Evolutionary conservation across 2,888 invertebrate species (phyloP).

Genomic region (Phalera bucephala): DNA sequence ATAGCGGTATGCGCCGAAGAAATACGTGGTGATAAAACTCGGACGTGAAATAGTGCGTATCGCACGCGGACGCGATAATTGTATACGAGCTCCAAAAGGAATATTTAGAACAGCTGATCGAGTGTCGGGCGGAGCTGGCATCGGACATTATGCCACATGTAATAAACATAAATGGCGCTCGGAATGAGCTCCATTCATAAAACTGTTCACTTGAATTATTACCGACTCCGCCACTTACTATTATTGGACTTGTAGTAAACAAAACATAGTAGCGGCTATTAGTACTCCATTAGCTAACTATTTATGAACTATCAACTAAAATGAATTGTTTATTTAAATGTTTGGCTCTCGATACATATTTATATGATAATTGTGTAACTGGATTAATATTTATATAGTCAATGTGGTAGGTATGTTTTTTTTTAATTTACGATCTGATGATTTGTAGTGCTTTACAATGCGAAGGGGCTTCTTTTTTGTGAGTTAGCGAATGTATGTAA

Average conservation of each 20-base stretch:
- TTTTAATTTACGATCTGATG: too few species aligned
- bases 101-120: constrained; percentile 36
- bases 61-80: constrained; percentile 8
- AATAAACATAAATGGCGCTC: constrained; percentile 57
- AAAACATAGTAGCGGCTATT: constrained; percentile 36
- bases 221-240: constrained; percentile 38
- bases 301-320: constrained; percentile 31
- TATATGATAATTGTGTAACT: constrained; percentile 23
- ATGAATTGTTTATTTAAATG: constrained; percentile 33
- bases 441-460: too few species aligned
- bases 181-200: constrained; percentile 59
- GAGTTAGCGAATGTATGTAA: too few species aligned
- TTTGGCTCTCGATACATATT: constrained; percentile 29
- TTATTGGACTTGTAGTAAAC: constrained; percentile 56
- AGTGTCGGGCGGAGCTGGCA: constrained; percentile 18
- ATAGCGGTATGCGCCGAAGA: not conserved
- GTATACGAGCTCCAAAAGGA: constrained; percentile 26
- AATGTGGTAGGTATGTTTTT: too few species aligned
- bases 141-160: constrained; percentile 45
- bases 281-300: constrained; percentile 31
- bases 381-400: constrained; percentile 15
- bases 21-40: not conserved
- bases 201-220: constrained; percentile 57
- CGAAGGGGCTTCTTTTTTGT: too few species aligned
- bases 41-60: not conserved